Evolutionary conservation across 2,888 invertebrate species (phyloP).

Genomic region (Stratiomys singularior): DNA sequence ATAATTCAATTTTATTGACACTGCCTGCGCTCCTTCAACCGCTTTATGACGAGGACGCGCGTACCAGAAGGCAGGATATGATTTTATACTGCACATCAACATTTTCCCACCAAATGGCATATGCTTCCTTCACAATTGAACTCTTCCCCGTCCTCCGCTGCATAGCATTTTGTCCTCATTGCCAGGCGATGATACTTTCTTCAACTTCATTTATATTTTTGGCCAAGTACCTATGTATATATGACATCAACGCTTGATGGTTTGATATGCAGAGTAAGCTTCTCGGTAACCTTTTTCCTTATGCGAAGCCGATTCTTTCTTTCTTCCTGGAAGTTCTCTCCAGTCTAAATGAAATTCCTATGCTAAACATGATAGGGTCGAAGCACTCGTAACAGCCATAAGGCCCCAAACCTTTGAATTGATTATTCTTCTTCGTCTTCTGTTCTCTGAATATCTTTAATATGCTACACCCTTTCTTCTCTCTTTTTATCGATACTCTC

Average conservation of each 20-base stretch:
- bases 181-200: not conserved
- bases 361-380: slow-evolving; percentile 19
- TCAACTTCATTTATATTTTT: slow-evolving; percentile 5
- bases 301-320: too few species aligned
- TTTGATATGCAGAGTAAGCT: slow-evolving; percentile 32
- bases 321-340: not conserved
- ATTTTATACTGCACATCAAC: not conserved
- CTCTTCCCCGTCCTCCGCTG: not conserved
- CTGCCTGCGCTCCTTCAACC: not conserved
- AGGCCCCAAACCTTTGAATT: too few species aligned
- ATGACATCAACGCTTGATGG: slow-evolving; percentile 35
- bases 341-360: slow-evolving; percentile 41
- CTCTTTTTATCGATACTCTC: not conserved
- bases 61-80: not conserved
- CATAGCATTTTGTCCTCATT: too few species aligned
- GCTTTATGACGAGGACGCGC: not conserved
- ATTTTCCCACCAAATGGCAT: not conserved
- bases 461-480: not conserved
- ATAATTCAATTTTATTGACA: slow-evolving; percentile 45
- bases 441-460: not conserved
- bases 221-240: not conserved
- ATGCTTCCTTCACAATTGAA: not conserved
- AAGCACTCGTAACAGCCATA: not conserved
- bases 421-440: not conserved
- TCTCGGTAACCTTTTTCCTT: not conserved